Base-by-base conservation (phyloP, 2,113 vertebrate species). In the Chaenocephalus aceratus region DNA sequence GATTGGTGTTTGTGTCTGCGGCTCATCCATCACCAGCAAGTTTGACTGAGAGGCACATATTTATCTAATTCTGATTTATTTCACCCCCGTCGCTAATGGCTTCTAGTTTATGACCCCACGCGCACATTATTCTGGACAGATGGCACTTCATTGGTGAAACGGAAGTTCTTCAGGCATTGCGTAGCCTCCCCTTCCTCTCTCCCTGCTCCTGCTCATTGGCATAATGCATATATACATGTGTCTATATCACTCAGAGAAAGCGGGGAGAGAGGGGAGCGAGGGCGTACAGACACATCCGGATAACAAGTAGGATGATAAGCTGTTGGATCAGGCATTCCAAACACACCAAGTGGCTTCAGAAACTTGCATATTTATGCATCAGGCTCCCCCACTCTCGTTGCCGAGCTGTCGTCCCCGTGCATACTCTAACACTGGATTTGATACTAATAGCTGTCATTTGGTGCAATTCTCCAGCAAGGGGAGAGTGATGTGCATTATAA, bases 401-500 rank as follows among this genome's bases (percentile, higher is more conserved):
- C 71, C 63, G 66, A 68, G 82, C 79, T 88, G 71, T 84, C 80
- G 75, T 66, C 77, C 71, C 2, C 5, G 51, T 77, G 79, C 85
- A 83, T 70, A 86, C 79, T 78, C 82, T 51, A 76, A 82, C 80
- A 79, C 78, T 69, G 83, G 90, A 90, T 97, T 96, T 97, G 95
- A 97, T 94, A 94, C 96, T 97, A 98, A 98, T 97, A 96, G 96
- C 95, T 95, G 95, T 96, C 95, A 97, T 97, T 97, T 97, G 96
- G 95, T 96, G 95, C 95, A 96, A 95, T 94, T 95, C 96, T 91
- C 94, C 93, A 58, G 90, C 80, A 61, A 88, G 72, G 59, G 53
- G 85, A 70, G 88, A 90, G 77, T 80, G 88, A 87, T 80, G 78
- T 91, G 88, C 70, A 82, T 90, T 90, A 90, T 88, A 90, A 85